Conservation (phyloP, 1,140 invertebrate species). For the Drosophila albomicans region DNA sequence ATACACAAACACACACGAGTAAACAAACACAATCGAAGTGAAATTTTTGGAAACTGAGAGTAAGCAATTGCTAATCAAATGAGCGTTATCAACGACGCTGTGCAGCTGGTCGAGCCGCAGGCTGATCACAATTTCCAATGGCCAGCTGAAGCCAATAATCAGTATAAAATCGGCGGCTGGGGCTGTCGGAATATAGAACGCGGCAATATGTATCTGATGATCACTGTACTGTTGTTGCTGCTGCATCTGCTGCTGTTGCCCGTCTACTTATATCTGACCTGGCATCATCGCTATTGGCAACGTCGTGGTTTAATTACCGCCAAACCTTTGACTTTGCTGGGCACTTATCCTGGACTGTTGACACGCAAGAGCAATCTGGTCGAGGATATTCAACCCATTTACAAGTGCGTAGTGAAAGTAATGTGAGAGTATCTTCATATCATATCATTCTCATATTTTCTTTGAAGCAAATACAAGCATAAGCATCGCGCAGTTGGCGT, state of each 20-base stretch:
- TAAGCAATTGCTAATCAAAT: neutral
- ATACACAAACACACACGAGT: neutral
- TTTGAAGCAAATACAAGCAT: slow-evolving; percentile 53
- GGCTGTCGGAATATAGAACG: slow-evolving; percentile 36
- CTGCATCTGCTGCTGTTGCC: slow-evolving; percentile 55
- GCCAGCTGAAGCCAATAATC: neutral
- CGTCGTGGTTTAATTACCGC: slow-evolving; percentile 72
- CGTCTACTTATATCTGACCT: slow-evolving; percentile 82
- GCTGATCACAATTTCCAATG: neutral
- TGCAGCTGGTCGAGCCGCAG: neutral
- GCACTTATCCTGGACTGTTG: slow-evolving; percentile 85
- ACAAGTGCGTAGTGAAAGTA: slow-evolving; percentile 53
- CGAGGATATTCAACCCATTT: slow-evolving; percentile 66
- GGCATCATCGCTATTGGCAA: slow-evolving; percentile 82
- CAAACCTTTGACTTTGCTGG: slow-evolving; percentile 73
- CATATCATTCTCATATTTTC: neutral
- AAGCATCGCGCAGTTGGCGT: slow-evolving; percentile 82
- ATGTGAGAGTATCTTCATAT: neutral
- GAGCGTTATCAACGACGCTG: slow-evolving; percentile 3
- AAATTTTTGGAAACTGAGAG: neutral
- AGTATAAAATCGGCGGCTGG: slow-evolving; percentile 36
- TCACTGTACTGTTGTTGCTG: slow-evolving; percentile 35
- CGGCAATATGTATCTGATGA: slow-evolving; percentile 53
- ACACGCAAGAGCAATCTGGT: slow-evolving; percentile 65
- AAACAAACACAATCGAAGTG: neutral